Conservation (phyloP, 1,140 invertebrate genomes). For the Habropoda laboriosa region DNA sequence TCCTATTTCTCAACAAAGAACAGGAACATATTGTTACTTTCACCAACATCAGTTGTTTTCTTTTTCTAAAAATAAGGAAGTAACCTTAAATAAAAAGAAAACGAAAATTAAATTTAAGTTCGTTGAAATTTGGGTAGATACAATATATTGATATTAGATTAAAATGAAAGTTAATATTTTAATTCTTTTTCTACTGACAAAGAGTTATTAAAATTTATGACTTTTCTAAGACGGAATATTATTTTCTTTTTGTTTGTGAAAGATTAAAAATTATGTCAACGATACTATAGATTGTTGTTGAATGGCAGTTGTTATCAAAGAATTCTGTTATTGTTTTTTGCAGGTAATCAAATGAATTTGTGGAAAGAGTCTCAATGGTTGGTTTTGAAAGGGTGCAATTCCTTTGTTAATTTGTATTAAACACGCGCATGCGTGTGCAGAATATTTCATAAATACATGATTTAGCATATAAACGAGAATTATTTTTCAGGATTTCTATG, state of each 20-base stretch:
- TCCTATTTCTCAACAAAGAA: not conserved
- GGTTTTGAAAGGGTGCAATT: constrained; percentile 8
- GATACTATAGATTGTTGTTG: not conserved
- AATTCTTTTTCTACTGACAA: not conserved
- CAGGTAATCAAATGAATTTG: not conserved
- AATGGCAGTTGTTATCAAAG: not conserved
- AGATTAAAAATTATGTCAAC: not conserved
- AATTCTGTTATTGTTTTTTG: not conserved
- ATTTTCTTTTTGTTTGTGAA: not conserved
- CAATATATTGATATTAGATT: no score
- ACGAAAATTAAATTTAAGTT: no score
- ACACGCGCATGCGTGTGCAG: constrained; percentile 16
- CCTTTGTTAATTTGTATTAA: not conserved
- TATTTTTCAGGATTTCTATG: not conserved
- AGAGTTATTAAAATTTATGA: not conserved
- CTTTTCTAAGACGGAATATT: not conserved
- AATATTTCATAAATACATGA: not conserved
- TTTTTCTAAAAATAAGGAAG: no score
- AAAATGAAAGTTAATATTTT: no score
- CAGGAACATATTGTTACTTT: not conserved
- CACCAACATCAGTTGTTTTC: not conserved
- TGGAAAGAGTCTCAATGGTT: not conserved
- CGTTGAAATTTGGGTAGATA: no score
- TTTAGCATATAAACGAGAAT: no score
- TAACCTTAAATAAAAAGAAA: no score